A percentile compares a stretch with the other conserved stretches of the same genome.
These are phyloP conservation scores for Aegotheles bennettii DNA, from an alignment of 2,113 vertebrate genomes.

Conservation along the genomic window DNA sequence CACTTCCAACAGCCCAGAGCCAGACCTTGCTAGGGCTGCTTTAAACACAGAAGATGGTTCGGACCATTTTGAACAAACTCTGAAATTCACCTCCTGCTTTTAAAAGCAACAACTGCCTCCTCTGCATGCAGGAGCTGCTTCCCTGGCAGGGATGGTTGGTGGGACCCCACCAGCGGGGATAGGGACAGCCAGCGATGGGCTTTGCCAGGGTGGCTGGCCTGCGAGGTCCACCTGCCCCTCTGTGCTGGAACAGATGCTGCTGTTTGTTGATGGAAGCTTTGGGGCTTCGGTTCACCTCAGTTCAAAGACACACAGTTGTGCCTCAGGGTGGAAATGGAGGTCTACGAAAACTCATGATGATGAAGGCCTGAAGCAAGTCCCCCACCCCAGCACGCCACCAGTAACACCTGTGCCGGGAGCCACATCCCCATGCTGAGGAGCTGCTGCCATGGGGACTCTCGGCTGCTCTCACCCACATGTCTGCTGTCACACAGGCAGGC, in stretches of 20 bases:
- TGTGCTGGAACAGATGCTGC: not conserved
- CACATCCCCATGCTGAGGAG: rapidly evolving
- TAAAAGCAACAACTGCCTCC: not conserved
- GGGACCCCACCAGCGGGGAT: rapidly evolving
- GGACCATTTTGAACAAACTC: not conserved
- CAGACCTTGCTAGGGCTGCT: too few relatives aligned
- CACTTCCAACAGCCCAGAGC: rapidly evolving
- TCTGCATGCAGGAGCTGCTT: rapidly evolving
- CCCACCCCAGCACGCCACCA: rapidly evolving
- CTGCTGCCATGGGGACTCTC: not conserved
- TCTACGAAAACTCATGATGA: rapidly evolving
- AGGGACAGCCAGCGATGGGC: not conserved
- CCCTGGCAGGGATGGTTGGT: rapidly evolving
- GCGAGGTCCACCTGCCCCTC: too few relatives aligned
- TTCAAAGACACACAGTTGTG: not conserved
- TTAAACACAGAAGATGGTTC: too few relatives aligned
- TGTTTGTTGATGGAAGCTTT: not conserved
- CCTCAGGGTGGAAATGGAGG: not conserved
- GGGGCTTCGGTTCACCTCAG: not conserved
- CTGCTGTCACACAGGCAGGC: not conserved
- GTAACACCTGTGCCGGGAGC: rapidly evolving
- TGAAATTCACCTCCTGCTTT: not conserved
- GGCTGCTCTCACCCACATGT: not conserved
- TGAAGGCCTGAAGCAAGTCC: not conserved
- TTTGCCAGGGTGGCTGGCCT: not conserved